phyloP scores from a whole-genome alignment of 1,140 invertebrate genomes.

The Drosophila pseudoananassae region DNA sequence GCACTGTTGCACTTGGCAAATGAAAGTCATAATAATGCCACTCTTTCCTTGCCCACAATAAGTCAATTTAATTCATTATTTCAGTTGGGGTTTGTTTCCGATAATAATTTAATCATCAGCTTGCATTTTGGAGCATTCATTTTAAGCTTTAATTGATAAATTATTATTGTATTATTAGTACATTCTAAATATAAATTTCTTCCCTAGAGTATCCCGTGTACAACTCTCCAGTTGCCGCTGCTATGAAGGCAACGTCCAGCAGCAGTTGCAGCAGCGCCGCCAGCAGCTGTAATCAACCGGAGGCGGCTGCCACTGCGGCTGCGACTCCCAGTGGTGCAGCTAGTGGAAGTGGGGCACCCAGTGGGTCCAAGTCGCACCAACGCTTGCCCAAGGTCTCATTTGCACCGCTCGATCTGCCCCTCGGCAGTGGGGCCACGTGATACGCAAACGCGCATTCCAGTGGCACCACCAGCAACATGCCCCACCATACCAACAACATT shows the following conservation, averaged over 20 bases:
- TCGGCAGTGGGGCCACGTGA: slow-evolving; percentile 71
- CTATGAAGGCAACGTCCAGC: slow-evolving; percentile 82
- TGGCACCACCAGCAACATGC: slow-evolving; percentile 51
- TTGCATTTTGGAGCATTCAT: too few relatives aligned
- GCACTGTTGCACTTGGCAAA: slow-evolving; percentile 39
- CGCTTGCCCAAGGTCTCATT: slow-evolving; percentile 75
- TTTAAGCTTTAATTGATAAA: too few relatives aligned
- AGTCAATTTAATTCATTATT: slow-evolving; percentile 13
- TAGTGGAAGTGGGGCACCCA: background rate
- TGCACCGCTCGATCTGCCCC: slow-evolving; percentile 72
- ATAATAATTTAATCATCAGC: too few relatives aligned
- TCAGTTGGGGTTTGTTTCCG: too few relatives aligned
- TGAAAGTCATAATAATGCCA: slow-evolving; percentile 10
- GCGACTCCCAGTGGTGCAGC: slow-evolving; percentile 14
- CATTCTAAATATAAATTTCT: background rate
- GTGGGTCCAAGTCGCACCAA: slow-evolving; percentile 53
- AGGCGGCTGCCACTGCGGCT: slow-evolving; percentile 44
- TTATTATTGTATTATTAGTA: too few relatives aligned
- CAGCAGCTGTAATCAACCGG: slow-evolving; percentile 71
- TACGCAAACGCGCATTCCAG: slow-evolving; percentile 79
- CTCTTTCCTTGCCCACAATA: background rate
- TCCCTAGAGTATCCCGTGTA: slow-evolving; percentile 3
- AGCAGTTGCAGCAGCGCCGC: slow-evolving; percentile 74
- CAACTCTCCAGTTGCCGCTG: slow-evolving; percentile 44
- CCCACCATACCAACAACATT: slow-evolving; percentile 85